Evolutionary conservation across 2,113 vertebrate species (phyloP).

Genomic region (Hipposideros armiger): DNA sequence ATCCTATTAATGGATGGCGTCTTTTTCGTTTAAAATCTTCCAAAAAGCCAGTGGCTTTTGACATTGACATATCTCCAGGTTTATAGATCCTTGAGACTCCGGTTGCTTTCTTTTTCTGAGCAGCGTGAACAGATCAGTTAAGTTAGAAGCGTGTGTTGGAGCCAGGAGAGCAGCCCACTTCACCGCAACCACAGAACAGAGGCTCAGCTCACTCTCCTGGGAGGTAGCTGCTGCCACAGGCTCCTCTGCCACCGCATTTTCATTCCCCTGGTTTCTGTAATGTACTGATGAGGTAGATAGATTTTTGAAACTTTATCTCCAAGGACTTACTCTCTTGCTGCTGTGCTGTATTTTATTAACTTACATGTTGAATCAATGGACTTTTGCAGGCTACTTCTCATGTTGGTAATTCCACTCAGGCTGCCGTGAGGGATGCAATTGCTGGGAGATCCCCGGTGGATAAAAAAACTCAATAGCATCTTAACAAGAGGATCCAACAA

Average conservation of each 20-base stretch:
- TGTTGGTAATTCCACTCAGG: slow-evolving; percentile 76
- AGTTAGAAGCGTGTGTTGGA: background rate
- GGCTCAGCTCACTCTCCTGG: background rate
- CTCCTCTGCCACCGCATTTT: background rate
- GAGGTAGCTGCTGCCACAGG: background rate
- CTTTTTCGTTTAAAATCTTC: background rate
- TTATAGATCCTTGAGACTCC: background rate
- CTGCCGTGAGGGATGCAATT: slow-evolving; percentile 14
- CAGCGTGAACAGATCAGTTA: background rate
- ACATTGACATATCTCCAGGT: background rate
- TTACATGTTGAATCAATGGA: slow-evolving; percentile 53
- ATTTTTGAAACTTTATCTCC: background rate
- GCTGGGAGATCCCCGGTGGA: slow-evolving; percentile 47
- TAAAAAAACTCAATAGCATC: slow-evolving; percentile 76
- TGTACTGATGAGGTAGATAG: background rate
- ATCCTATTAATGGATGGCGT: background rate
- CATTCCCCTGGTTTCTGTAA: background rate
- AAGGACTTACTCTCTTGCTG: background rate
- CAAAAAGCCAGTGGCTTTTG: background rate
- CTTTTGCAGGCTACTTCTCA: slow-evolving; percentile 82
- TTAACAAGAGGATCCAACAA: background rate
- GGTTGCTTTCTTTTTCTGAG: background rate
- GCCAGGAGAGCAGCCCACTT: too few relatives aligned
- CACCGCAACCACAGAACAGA: background rate
- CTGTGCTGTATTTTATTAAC: background rate